Percentiles rank a stretch among this genome's conserved stretches.
These are phyloP conservation scores for Rhodophaea formosa DNA, from an alignment of 2,888 invertebrate species.

Conservation along the genomic window DNA sequence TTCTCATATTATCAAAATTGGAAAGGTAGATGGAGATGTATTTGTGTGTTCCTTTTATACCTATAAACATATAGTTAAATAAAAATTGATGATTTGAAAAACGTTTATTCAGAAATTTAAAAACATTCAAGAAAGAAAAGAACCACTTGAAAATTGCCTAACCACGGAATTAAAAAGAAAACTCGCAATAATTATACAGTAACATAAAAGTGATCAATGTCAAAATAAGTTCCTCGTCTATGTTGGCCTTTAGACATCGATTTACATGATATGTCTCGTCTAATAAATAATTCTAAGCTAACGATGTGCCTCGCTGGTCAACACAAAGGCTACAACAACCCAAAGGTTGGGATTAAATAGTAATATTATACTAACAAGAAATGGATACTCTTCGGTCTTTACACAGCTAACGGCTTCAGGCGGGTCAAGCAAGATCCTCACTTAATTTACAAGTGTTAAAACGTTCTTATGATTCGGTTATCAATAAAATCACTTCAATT, in stretches of 20 bases:
- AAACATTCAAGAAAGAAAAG: too few species aligned
- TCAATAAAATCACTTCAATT: conserved; percentile 1
- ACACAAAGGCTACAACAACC: conserved; percentile 6
- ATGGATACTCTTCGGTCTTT: neutral
- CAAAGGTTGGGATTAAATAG: conserved; percentile 7
- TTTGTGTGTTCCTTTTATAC: too few species aligned
- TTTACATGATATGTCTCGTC: conserved; percentile 30
- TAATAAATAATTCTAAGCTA: conserved; percentile 33
- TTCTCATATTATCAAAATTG: too few species aligned
- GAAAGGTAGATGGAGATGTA: too few species aligned
- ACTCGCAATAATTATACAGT: too few species aligned
- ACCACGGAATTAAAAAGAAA: too few species aligned
- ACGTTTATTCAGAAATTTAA: too few species aligned
- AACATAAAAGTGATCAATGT: too few species aligned
- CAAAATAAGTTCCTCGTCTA: neutral
- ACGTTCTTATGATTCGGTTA: neutral
- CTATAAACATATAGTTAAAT: too few species aligned
- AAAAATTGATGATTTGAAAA: too few species aligned
- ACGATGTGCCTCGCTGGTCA: conserved; percentile 2
- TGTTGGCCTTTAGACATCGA: conserved; percentile 20
- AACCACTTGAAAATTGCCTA: too few species aligned
- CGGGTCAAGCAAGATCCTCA: neutral
- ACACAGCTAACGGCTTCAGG: neutral
- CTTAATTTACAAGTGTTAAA: too few species aligned
- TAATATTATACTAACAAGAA: neutral